A percentile compares a stretch with the other conserved stretches of the same genome.
Evolutionary conservation across 35 echinoderm and acorn worm genomes (phyloP).

Genomic region (Heliocidaris erythrogramma): DNA sequence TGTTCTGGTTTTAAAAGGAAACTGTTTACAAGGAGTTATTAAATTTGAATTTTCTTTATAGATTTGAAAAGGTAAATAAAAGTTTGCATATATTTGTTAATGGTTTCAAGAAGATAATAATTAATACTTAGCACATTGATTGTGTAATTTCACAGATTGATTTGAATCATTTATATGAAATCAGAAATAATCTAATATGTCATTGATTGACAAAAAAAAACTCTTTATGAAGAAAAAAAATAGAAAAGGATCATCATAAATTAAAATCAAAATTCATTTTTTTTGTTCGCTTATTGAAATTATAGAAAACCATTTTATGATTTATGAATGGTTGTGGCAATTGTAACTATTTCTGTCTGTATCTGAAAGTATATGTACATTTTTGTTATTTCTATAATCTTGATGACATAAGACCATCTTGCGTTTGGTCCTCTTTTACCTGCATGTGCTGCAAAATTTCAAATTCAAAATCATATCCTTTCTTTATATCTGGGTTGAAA

Average conservation of each 20-base stretch:
- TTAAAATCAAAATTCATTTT: neutral
- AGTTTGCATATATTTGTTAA: neutral
- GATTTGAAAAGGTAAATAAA: neutral
- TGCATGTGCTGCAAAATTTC: neutral
- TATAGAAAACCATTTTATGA: neutral
- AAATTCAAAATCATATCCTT: neutral
- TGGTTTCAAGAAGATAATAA: neutral
- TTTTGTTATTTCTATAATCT: neutral
- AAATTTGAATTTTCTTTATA: neutral
- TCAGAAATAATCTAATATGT: neutral
- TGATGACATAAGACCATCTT: neutral
- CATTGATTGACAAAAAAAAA: neutral
- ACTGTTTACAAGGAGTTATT: neutral
- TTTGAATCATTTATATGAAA: neutral
- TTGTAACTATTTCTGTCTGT: neutral
- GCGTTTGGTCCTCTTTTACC: neutral
- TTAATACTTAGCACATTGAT: neutral
- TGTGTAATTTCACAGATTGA: neutral
- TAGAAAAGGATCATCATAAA: neutral
- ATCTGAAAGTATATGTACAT: constrained; percentile 8
- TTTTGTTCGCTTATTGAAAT: neutral
- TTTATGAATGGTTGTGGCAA: neutral
- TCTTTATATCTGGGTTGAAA: neutral
- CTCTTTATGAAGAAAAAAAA: neutral
- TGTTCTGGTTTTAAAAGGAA: neutral